phyloP scores from a whole-genome alignment of 92 coral and sea anemone species.

The Epizoanthus stellaris region DNA sequence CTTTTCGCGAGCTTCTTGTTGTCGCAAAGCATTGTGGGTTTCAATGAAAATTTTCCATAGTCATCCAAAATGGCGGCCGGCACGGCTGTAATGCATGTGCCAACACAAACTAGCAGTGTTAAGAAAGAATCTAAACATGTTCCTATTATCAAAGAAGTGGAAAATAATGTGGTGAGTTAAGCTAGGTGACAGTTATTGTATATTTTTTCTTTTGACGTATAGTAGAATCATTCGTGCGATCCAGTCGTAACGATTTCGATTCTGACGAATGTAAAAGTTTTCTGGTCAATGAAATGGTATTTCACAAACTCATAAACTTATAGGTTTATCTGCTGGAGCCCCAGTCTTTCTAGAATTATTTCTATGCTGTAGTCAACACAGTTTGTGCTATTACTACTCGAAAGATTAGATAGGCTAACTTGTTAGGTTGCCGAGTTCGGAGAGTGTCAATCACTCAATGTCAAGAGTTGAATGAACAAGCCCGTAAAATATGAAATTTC shows the following conservation, averaged over 20 bases:
- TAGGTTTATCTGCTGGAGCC: neutral
- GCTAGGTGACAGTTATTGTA: neutral
- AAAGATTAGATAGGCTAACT: neutral
- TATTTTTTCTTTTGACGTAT: neutral
- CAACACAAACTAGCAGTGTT: constrained; percentile 80
- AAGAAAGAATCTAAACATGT: constrained; percentile 81
- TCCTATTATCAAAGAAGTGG: constrained; percentile 73
- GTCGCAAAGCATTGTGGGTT: constrained; percentile 67
- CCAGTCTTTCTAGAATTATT: neutral
- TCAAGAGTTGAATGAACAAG: constrained; percentile 15
- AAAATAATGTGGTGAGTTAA: constrained; percentile 74
- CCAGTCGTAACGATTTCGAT: constrained; percentile 12
- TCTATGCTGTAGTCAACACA: neutral
- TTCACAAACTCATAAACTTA: constrained; percentile 29
- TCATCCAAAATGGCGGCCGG: constrained; percentile 99
- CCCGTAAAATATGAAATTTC: constrained; percentile 3
- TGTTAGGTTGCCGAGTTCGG: neutral
- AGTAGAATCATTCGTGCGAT: constrained; percentile 41
- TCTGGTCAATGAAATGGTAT: constrained; percentile 34
- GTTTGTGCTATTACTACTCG: neutral
- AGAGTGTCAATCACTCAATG: neutral
- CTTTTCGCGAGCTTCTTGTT: constrained; percentile 13
- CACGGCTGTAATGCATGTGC: constrained; percentile 93
- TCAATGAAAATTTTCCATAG: constrained; percentile 73
- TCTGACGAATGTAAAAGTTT: constrained; percentile 34